phyloP scores from a whole-genome alignment of 2,113 vertebrate genomes.

The Falcunculus frontatus region DNA sequence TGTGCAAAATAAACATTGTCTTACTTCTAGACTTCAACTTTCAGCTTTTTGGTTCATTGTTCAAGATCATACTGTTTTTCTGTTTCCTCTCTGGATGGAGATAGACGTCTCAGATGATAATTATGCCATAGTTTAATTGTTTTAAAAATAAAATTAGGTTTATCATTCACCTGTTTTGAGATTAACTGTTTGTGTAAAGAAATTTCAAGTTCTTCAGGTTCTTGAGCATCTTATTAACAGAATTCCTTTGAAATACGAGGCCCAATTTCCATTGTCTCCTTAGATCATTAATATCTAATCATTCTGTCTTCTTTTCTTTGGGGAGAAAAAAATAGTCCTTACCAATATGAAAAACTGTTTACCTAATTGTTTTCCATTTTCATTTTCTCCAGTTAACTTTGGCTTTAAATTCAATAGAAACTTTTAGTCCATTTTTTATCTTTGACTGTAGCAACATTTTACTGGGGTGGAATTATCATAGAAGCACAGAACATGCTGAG shows the following conservation, averaged over 20 bases:
- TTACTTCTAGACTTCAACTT: background rate
- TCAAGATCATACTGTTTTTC: background rate
- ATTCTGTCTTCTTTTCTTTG: background rate
- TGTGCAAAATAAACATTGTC: rapidly evolving
- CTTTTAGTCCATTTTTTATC: background rate
- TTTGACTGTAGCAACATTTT: background rate
- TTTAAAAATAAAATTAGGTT: background rate
- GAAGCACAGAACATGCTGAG: background rate
- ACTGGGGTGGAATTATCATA: background rate
- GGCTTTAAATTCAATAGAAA: background rate
- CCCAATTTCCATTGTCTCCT: background rate
- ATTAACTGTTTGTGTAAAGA: background rate
- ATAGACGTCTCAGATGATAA: background rate
- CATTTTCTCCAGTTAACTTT: background rate
- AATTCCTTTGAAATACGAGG: background rate
- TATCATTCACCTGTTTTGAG: background rate
- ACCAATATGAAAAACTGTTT: background rate
- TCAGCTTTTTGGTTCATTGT: background rate
- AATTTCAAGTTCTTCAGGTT: background rate
- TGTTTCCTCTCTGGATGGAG: background rate
- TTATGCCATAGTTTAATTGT: background rate
- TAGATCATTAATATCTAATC: background rate
- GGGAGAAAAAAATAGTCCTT: background rate
- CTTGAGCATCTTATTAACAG: background rate
- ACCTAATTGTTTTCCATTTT: background rate